Percentiles rank a stretch among this genome's conserved stretches.
Conservation (phyloP, 2,888 invertebrate genomes). For the Drosophila imparisetae region DNA sequence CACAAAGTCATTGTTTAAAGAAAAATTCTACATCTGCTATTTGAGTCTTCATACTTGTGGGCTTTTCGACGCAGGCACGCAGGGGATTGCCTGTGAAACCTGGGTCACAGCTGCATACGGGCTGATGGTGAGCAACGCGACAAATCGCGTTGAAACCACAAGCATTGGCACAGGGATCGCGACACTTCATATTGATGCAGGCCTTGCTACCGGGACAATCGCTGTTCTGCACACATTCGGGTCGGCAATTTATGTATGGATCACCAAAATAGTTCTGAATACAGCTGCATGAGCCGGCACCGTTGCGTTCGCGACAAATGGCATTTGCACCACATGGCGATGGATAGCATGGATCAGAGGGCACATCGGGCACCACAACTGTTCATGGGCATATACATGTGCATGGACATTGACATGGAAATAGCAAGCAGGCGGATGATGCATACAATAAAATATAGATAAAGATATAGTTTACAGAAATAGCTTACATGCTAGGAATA, state of each 20-base stretch:
- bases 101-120: slow-evolving; percentile 90
- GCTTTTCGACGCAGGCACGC: slow-evolving; percentile 88
- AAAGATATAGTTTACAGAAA: slow-evolving; percentile 29
- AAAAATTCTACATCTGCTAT: background rate
- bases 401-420: slow-evolving; percentile 45
- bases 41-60: slow-evolving; percentile 79
- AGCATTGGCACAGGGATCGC: slow-evolving; percentile 92
- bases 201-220: slow-evolving; percentile 92
- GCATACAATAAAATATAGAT: slow-evolving; percentile 24
- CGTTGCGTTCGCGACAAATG: slow-evolving; percentile 91
- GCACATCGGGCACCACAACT: slow-evolving; percentile 86
- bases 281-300: slow-evolving; percentile 93
- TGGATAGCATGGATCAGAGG: slow-evolving; percentile 90
- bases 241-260: slow-evolving; percentile 93
- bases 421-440: slow-evolving; percentile 62
- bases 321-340: slow-evolving; percentile 95
- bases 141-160: slow-evolving; percentile 94
- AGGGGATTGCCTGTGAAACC: slow-evolving; percentile 93
- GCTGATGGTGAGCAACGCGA: slow-evolving; percentile 92
- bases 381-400: slow-evolving; percentile 24
- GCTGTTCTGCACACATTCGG: slow-evolving; percentile 94
- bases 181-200: slow-evolving; percentile 93
- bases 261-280: slow-evolving; percentile 93
- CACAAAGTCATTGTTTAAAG: slow-evolving; percentile 2
- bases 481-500: slow-evolving; percentile 50